Base-by-base conservation (phyloP, 2,888 invertebrate genomes). In the Villa cingulata region DNA sequence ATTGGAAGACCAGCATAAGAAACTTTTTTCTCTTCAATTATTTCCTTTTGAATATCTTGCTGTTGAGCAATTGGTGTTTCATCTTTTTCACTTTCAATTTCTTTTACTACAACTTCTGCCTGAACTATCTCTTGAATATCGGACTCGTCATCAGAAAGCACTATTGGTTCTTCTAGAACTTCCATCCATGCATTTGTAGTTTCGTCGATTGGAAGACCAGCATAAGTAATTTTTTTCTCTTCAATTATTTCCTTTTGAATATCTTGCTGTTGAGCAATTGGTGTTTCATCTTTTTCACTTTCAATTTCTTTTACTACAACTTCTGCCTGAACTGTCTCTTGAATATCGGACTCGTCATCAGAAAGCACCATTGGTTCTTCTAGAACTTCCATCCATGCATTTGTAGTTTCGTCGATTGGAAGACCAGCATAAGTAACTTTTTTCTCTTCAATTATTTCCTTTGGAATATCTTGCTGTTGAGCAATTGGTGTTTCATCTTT, bases 311-410 rank as follows among this genome's bases (percentile, higher is more conserved):
- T 27, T 10, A 27, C 27, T 9, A 2, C 27, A 27, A 1, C 10
- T 27, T 27, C 27, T 27, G 6, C 27, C 10, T 27, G 27, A 27
- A 10, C 10, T 27, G 27, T 6, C 27, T 27, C 1, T 27, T 27
- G 27, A 9, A 9, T 2, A 27, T 2, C 27, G 10, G 27, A 53
- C 43, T 64, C 63, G n/a, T 66, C 64, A 27, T 64, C 66, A 2
- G 66, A 62, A 40, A 70, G 59, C 5, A 56, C 55, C 53, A 66
- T 62, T n/a, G 64, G 62, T 45, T 70, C 65, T 45, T 70, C 69
- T 36, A 65, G 43, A 9, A 62, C 61, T 45, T 62, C 57, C 60
- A 70, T 61, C 60, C 66, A 67, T 3, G 59, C 50, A 40, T 55
- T 60, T 19, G 62, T 53, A 1, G 63, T 52, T 37, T 62, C 58